Evolutionary conservation across 2,113 vertebrate species (phyloP).

Genomic region (Gracilinanus agilis): DNA sequence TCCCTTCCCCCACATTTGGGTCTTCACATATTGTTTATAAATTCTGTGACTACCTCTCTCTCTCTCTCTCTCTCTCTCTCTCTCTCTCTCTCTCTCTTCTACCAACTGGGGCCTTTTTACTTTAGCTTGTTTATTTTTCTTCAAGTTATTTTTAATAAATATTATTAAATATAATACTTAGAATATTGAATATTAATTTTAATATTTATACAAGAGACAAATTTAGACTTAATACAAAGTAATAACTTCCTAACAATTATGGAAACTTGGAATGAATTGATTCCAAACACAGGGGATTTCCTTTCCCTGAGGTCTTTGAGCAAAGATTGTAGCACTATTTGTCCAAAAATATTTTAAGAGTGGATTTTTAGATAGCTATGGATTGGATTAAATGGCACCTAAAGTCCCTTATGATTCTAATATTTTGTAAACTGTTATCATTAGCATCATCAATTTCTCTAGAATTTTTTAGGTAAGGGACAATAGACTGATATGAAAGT

Average conservation of each 20-base stretch:
- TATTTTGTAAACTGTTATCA: not conserved
- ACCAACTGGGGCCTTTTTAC: too few species aligned
- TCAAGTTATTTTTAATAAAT: too few species aligned
- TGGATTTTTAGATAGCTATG: not conserved
- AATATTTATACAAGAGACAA: not conserved
- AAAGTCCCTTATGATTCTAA: not conserved
- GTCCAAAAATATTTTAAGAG: not conserved
- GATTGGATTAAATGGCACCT: not conserved
- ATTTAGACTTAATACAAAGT: not conserved
- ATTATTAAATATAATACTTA: too few species aligned
- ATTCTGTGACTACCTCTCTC: too few species aligned
- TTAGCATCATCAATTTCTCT: not conserved
- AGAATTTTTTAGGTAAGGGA: not conserved
- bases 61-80: too few species aligned
- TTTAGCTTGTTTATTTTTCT: too few species aligned
- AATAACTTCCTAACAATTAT: not conserved
- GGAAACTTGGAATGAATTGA: not conserved
- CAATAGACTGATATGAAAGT: not conserved
- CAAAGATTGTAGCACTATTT: not conserved
- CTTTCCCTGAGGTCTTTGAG: not conserved
- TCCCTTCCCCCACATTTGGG: too few species aligned
- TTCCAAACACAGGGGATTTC: not conserved
- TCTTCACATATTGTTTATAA: too few species aligned
- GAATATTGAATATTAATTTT: too few species aligned
- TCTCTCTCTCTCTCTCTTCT: too few species aligned